These are phyloP conservation scores for Tenthredo mesomela DNA, from an alignment of 2,888 invertebrate species.

Conservation along the genomic window DNA sequence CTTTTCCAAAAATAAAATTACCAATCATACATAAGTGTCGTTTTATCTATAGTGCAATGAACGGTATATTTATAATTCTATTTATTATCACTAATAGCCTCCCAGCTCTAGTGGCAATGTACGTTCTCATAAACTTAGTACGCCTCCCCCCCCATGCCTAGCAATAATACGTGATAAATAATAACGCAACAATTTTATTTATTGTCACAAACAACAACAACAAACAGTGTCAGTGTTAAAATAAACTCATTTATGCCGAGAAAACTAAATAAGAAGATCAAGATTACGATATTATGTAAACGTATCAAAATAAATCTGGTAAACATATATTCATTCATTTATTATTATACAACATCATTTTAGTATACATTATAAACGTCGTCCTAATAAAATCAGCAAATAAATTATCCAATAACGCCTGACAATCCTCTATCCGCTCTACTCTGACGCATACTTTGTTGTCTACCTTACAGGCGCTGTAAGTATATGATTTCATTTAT, in stretches of 20 bases:
- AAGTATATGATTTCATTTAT: background rate
- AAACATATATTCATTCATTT: constrained; percentile 22
- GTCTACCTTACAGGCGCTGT: background rate
- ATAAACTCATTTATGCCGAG: constrained; percentile 67
- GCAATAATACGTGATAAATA: constrained; percentile 67
- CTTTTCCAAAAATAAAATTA: constrained; percentile 31
- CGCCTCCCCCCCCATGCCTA: constrained; percentile 60
- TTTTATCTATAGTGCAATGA: constrained; percentile 52
- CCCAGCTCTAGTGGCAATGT: constrained; percentile 45
- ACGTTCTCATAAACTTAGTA: constrained; percentile 46
- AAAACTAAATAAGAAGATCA: constrained; percentile 52
- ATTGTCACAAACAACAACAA: constrained; percentile 61
- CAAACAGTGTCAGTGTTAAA: constrained; percentile 68
- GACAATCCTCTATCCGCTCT: background rate
- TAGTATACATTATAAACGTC: background rate
- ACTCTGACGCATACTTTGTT: background rate
- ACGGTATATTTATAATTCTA: constrained; percentile 51
- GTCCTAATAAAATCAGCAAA: background rate
- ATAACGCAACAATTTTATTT: constrained; percentile 68
- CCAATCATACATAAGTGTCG: constrained; percentile 49
- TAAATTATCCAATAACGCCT: background rate
- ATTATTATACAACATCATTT: background rate
- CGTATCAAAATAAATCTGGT: constrained; percentile 48
- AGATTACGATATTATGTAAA: constrained; percentile 47
- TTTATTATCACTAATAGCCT: constrained; percentile 51